Conservation (phyloP, 2,113 vertebrate genomes). For the Pangasianodon gigas region DNA sequence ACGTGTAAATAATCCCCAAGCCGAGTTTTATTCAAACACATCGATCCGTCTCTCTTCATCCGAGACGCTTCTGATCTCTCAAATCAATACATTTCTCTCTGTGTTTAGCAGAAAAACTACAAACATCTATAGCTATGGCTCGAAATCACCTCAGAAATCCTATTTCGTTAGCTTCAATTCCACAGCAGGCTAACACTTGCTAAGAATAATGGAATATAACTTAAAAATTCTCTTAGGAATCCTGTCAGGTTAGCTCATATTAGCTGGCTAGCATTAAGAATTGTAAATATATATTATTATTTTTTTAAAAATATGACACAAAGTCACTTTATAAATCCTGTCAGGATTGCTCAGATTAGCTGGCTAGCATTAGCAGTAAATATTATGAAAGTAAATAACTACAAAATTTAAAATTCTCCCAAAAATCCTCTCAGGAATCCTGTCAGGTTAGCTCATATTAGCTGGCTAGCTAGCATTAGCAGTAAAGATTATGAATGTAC, state of each 20-base stretch:
- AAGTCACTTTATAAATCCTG: background rate
- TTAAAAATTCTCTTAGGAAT: background rate
- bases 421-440: background rate
- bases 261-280: background rate
- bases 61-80: background rate
- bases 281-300: no score
- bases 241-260: background rate
- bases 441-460: no score
- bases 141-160: background rate
- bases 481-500: background rate
- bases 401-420: no score
- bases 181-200: background rate
- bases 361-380: background rate
- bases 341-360: background rate
- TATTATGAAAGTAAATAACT: background rate
- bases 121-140: background rate
- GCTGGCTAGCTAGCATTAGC: background rate
- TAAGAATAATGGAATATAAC: background rate
- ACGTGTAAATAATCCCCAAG: constrained; percentile 41
- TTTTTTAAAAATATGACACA: background rate
- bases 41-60: constrained; percentile 27
- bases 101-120: background rate
- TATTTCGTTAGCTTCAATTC: no score
- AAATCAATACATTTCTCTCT: background rate
- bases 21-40: constrained; percentile 41